Evolutionary conservation across 2,113 vertebrate genomes (phyloP).

Genomic region (Hippoglossus stenolepis): DNA sequence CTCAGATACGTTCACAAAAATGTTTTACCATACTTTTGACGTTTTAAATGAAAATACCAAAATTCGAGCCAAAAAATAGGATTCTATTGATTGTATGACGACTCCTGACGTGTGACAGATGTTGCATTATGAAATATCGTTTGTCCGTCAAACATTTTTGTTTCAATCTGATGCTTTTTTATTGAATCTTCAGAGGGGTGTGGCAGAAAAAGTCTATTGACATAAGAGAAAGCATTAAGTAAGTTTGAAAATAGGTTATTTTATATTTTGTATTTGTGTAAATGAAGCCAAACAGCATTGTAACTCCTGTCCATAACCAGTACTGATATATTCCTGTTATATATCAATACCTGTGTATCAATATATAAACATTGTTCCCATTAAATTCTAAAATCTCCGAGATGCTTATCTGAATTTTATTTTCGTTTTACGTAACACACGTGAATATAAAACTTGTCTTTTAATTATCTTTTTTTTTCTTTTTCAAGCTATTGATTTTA

Average conservation of each 20-base stretch:
- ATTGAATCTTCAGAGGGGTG: background rate
- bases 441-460: constrained; percentile 11
- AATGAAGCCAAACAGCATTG: constrained; percentile 21
- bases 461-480: constrained; percentile 18
- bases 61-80: background rate
- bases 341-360: background rate
- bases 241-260: background rate
- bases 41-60: background rate
- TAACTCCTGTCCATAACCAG: background rate
- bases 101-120: background rate
- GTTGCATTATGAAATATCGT: background rate
- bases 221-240: background rate
- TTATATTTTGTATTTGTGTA: constrained; percentile 37
- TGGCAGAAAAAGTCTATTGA: background rate
- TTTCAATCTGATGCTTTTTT: background rate
- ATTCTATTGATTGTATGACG: background rate
- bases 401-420: background rate
- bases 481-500: constrained; percentile 54
- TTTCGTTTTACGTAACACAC: no score
- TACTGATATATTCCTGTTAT: background rate
- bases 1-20: background rate
- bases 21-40: background rate
- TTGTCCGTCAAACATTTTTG: constrained; percentile 6
- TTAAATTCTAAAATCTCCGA: background rate
- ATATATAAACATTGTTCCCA: background rate